Evolutionary conservation across 2,888 invertebrate genomes (phyloP), one percentile per base, ranked within the genome.

Genomic region (Sarcophaga variegata): DNA sequence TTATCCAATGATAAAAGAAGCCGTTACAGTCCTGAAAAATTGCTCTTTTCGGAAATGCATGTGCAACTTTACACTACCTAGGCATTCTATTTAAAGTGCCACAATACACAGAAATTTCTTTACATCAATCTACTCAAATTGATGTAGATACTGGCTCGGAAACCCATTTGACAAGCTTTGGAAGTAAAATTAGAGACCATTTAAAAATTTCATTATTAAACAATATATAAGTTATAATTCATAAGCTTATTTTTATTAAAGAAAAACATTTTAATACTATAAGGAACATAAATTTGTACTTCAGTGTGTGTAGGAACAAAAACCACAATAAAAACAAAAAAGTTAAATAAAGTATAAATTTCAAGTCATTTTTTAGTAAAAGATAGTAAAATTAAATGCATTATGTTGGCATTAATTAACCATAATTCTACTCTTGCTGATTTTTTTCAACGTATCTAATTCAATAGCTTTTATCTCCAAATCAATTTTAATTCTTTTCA

Each of bases 1-100:
- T 71, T 85, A 17, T 45, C 49, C 11, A 67, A 81, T 64, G 63
- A 69, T 37, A 81, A 78, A 66, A 72, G 74, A 69, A 62, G 78
- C 47, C 47, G 75, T 10, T 84, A 75, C 62, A n/a, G 14, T 17
- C 80, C 77, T 14, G 64, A 54, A 81, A 70, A 70, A 70, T 70
- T 20, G 22, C 49, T 14, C 69, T 22, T 70, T 70, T 70, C 49
- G 49, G 22, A 70, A 70, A 70, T 70, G 49, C 47, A 49, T 70
- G 69, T 22, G 22, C 69, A 20, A 25, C 49, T 22, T 70, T 54
- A 25, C 49, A 54, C 49, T 54, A 70, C 25, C 25, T 70, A 6
- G 54, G 69, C 12, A 70, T 49, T 49, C 22, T 47, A 49, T 70
- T 49, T 70, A 70, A 22, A 70, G 69, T 70, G 22, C 12, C 47